phyloP scores from a whole-genome alignment of 2,888 invertebrate species.

The Crioceris asparagi region DNA sequence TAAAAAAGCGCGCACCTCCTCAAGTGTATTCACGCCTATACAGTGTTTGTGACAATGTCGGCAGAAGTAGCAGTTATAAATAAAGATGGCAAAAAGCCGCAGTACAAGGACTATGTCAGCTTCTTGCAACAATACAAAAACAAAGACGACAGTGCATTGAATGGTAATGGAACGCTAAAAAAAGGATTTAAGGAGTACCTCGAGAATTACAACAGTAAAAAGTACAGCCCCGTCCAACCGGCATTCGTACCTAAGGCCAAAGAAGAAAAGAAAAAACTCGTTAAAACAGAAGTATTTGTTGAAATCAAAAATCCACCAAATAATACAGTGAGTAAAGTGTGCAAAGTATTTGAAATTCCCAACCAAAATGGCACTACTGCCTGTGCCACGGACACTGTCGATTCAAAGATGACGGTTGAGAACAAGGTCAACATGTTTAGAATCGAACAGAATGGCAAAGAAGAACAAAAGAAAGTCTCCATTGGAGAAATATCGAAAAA shows the following conservation, averaged over 20 bases:
- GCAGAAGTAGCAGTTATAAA: conserved; percentile 14
- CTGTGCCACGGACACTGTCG: conserved; percentile 14
- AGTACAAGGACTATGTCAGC: conserved; percentile 31
- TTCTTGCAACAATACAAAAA: conserved; percentile 30
- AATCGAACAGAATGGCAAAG: neutral
- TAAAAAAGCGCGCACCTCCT: neutral
- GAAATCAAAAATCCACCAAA: conserved; percentile 23
- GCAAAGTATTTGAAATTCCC: conserved; percentile 15
- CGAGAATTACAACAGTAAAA: conserved; percentile 23
- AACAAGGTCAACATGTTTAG: conserved; percentile 2
- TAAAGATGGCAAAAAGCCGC: conserved; percentile 18
- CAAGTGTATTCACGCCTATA: neutral
- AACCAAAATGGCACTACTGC: conserved; percentile 8
- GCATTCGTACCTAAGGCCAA: conserved; percentile 7
- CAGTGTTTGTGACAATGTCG: conserved; percentile 12
- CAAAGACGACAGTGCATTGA: conserved; percentile 23
- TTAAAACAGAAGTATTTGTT: conserved; percentile 30
- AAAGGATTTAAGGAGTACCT: conserved; percentile 22
- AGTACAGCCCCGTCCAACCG: conserved; percentile 24
- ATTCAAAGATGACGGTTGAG: conserved; percentile 7
- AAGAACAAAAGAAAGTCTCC: conserved; percentile 12
- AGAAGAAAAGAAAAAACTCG: conserved; percentile 18
- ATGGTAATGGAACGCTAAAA: conserved; percentile 20
- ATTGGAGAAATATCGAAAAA: conserved; percentile 17
- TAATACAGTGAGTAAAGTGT: conserved; percentile 4